Evolutionary conservation across 2,888 invertebrate species (phyloP).

Genomic region (Philopedon plagiatum): DNA sequence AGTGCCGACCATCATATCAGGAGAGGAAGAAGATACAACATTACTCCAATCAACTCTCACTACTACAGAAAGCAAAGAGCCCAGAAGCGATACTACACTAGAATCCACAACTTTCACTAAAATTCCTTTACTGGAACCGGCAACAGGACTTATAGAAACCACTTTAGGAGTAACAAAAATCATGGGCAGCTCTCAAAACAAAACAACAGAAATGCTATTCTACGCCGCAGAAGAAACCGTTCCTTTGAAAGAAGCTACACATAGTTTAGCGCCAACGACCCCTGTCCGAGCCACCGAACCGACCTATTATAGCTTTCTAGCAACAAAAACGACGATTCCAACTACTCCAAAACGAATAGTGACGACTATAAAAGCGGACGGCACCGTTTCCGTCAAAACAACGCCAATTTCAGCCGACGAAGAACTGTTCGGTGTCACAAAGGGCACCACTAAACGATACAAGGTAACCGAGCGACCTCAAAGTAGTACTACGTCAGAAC

Average conservation of each 20-base stretch:
- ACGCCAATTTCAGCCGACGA: slow-evolving; percentile 41
- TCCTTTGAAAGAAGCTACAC: neutral
- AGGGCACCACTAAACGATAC: slow-evolving; percentile 34
- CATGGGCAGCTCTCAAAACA: slow-evolving; percentile 21
- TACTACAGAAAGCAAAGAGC: slow-evolving; percentile 21
- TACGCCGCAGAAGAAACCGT: slow-evolving; percentile 21
- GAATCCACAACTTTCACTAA: neutral
- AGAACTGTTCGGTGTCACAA: slow-evolving; percentile 31
- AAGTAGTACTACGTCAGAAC: slow-evolving; percentile 42
- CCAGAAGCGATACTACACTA: neutral
- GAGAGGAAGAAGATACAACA: neutral
- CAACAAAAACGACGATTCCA: neutral
- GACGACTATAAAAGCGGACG: slow-evolving; percentile 42
- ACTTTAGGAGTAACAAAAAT: slow-evolving; percentile 27
- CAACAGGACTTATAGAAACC: slow-evolving; percentile 16
- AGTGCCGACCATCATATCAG: neutral
- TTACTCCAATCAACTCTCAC: slow-evolving; percentile 1
- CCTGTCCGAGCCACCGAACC: slow-evolving; percentile 16
- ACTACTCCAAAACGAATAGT: slow-evolving; percentile 40
- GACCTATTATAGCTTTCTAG: slow-evolving; percentile 13
- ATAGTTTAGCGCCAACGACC: neutral
- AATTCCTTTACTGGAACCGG: neutral
- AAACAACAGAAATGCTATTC: slow-evolving; percentile 24
- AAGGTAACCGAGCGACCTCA: slow-evolving; percentile 3
- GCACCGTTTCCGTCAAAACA: slow-evolving; percentile 45